Evolutionary conservation across 2,797 vertebrate species (phyloP).

Genomic region (Lepus oiostolus): DNA sequence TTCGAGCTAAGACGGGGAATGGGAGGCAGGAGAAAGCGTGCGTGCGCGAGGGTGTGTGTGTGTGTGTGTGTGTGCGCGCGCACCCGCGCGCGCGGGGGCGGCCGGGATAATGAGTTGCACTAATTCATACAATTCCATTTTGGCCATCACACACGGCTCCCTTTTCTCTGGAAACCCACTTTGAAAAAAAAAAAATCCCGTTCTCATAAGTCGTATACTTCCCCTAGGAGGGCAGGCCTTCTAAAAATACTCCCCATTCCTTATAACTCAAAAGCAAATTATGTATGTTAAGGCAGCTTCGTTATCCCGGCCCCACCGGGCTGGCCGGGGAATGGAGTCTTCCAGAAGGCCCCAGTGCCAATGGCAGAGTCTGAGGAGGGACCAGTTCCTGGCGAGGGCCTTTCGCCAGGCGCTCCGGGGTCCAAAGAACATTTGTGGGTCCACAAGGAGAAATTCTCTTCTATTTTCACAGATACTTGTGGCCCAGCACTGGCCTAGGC

Average conservation of each 20-base stretch:
- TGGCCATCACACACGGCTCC: slow-evolving; percentile 84
- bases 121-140: slow-evolving; percentile 88
- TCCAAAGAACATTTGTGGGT: not conserved
- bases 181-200: slow-evolving; percentile 86
- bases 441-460: not conserved
- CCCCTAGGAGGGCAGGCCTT: slow-evolving; percentile 87
- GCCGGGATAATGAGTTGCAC: slow-evolving; percentile 88
- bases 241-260: slow-evolving; percentile 87
- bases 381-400: not conserved
- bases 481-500: not conserved
- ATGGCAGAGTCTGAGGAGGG: slow-evolving; percentile 16
- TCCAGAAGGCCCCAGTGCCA: slow-evolving; percentile 79
- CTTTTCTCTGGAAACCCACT: slow-evolving; percentile 89
- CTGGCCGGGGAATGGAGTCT: slow-evolving; percentile 80
- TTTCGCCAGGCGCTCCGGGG: not conserved
- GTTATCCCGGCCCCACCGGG: slow-evolving; percentile 86
- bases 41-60: not conserved
- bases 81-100: not conserved
- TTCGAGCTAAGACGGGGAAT: slow-evolving; percentile 84
- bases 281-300: slow-evolving; percentile 88
- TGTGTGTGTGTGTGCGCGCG: slow-evolving; percentile 58
- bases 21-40: slow-evolving; percentile 81
- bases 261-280: slow-evolving; percentile 88
- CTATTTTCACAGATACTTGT: accelerated
- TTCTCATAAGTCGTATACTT: slow-evolving; percentile 89